These are phyloP conservation scores for Drosophila longiperda DNA, from an alignment of 2,888 invertebrate genomes.

Conservation along the genomic window DNA sequence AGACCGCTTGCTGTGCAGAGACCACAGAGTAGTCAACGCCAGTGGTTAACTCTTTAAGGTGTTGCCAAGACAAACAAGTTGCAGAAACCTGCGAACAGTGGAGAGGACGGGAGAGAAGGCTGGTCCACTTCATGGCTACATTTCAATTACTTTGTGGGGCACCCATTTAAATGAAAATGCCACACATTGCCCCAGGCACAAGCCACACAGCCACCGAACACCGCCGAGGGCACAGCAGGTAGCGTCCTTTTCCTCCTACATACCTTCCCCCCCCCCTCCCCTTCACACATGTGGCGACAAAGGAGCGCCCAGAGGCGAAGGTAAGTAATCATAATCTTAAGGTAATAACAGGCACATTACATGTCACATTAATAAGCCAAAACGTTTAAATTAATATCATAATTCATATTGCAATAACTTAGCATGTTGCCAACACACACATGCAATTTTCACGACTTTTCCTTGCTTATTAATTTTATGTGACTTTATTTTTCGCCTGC, in stretches of 20 bases:
- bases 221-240: constrained; percentile 43
- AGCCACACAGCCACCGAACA: constrained; percentile 47
- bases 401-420: constrained; percentile 82
- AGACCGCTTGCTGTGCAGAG: constrained; percentile 70
- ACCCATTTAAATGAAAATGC: constrained; percentile 78
- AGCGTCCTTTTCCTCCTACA: constrained; percentile 14
- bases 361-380: constrained; percentile 82
- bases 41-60: constrained; percentile 72
- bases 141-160: constrained; percentile 76
- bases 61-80: constrained; percentile 76
- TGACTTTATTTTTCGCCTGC: constrained; percentile 59
- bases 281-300: constrained; percentile 39
- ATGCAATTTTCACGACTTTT: constrained; percentile 32
- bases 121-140: constrained; percentile 65
- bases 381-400: constrained; percentile 82
- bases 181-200: constrained; percentile 73
- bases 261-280: not conserved
- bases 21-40: constrained; percentile 43
- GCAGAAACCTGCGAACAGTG: constrained; percentile 12
- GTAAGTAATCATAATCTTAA: constrained; percentile 78
- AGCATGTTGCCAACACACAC: constrained; percentile 73
- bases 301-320: constrained; percentile 20
- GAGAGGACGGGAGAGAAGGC: constrained; percentile 1
- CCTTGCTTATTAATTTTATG: constrained; percentile 78
- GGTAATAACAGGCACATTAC: constrained; percentile 80